Evolutionary conservation across 1,140 invertebrate species (phyloP), one percentile per base, ranked within the genome.

Genomic region (Musca vetustissima): DNA sequence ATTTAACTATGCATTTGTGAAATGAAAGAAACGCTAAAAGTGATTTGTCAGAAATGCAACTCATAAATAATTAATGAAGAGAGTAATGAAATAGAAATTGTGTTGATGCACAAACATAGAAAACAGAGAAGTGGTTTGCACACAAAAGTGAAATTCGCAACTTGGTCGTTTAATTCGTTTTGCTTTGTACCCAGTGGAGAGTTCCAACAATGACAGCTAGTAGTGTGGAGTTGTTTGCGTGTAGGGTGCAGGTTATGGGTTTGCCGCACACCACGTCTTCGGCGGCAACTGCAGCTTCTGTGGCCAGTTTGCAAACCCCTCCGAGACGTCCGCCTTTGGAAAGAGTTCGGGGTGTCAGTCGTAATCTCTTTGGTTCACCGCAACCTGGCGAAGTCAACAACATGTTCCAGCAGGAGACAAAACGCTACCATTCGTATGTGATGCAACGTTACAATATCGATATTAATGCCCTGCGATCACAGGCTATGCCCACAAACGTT

Each of bases 361-460:
- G 65, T 21, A 53, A 52, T 36, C 48, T 67, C 6, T 67, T 67
- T 15, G 65, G 50, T 3, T 14, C 48, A 7, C 65, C 65, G 6
- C 25, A 67, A 14, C 65, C 49, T 7, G 49, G 19, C 14, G 65
- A 67, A 52, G 22, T 67, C 2, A 53, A 17, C n/a, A 55, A 36
- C 17, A 4, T 67, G n/a, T 53, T 50, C 4, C 65, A 67, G 17
- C 19, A 53, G 24, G 65, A 67, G 28, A 14, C 48, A 13, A 25
- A 36, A 21, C 48, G 50, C 7, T 25, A 32, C n/a, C 48, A 15
- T 32, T 67, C 50, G 8, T 52, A 67, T n/a, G 28, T 67, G 2
- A 28, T 52, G 21, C 24, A 53, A 55, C 15, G 50, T 17, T 67
- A 67, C 17, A 67, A 36, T 53, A 19, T 67, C 15, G 65, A 67